Evolutionary conservation across 1,140 invertebrate genomes (phyloP).

Genomic region (Acromyrmex charruanus): DNA sequence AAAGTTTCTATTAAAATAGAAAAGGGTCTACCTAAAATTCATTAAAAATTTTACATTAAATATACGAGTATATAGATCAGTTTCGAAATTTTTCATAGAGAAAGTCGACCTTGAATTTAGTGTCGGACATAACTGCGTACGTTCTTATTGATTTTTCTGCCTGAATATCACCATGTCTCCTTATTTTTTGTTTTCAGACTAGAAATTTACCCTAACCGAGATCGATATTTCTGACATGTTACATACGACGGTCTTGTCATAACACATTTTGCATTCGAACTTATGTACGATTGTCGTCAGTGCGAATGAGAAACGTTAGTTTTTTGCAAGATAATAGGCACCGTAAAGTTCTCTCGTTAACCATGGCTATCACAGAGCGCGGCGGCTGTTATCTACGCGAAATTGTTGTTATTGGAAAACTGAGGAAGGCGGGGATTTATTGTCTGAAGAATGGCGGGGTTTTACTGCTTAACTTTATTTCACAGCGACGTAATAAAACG

Average conservation of each 20-base stretch:
- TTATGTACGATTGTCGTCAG: not conserved
- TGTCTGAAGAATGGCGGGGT: constrained; percentile 45
- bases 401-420: constrained; percentile 64
- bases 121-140: not conserved
- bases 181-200: constrained; percentile 22
- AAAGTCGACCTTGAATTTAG: not conserved
- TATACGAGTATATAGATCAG: not conserved
- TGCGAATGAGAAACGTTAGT: constrained; percentile 32
- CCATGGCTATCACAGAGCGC: constrained; percentile 32
- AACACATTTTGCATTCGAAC: constrained; percentile 28
- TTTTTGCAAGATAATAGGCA: constrained; percentile 51
- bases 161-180: not conserved
- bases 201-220: not conserved
- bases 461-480: constrained; percentile 59
- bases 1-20: not conserved
- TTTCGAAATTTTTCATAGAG: not conserved
- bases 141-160: constrained; percentile 13
- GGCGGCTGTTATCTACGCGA: constrained; percentile 55
- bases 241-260: constrained; percentile 26
- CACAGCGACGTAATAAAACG: constrained; percentile 52
- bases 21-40: not conserved
- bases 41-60: constrained; percentile 35
- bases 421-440: constrained; percentile 48
- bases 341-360: constrained; percentile 61
- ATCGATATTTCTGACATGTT: constrained; percentile 49